Conservation (phyloP, 2,113 vertebrate genomes). For the Campylorhamphus procurvoides region DNA sequence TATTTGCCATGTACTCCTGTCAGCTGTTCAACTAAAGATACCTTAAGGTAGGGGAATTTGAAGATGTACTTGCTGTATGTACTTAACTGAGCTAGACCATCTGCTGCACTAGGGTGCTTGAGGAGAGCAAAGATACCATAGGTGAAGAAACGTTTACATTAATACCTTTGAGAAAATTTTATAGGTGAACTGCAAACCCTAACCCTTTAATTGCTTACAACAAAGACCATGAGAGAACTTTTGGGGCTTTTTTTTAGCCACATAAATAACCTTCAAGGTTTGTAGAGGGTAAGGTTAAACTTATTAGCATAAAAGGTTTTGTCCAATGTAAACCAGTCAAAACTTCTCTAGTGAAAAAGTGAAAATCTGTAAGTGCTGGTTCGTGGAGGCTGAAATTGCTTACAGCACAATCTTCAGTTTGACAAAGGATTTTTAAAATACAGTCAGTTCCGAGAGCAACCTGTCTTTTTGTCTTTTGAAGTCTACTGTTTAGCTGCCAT, state of each 20-base stretch:
- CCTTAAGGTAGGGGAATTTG: neutral
- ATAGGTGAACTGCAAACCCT: neutral
- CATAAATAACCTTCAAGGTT: neutral
- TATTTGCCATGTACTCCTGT: neutral
- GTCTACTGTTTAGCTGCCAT: neutral
- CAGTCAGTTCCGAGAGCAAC: neutral
- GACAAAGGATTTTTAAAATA: neutral
- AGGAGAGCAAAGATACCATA: neutral
- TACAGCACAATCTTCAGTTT: neutral
- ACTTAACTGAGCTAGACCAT: neutral
- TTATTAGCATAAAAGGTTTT: neutral
- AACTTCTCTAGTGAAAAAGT: neutral
- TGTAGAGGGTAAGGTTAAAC: neutral
- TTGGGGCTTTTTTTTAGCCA: fast-evolving
- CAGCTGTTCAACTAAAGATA: neutral
- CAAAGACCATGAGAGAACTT: neutral
- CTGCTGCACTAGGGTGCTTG: neutral
- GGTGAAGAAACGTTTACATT: neutral
- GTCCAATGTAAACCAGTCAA: neutral
- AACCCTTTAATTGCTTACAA: neutral
- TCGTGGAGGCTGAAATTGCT: fast-evolving
- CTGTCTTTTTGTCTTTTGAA: neutral
- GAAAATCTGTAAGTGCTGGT: neutral
- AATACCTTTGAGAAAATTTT: neutral
- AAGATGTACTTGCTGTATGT: neutral